A percentile compares a stretch with the other conserved stretches of the same genome.
Evolutionary conservation across 2,797 vertebrate genomes (phyloP).

Genomic region (Dromococcyx pavoninus): DNA sequence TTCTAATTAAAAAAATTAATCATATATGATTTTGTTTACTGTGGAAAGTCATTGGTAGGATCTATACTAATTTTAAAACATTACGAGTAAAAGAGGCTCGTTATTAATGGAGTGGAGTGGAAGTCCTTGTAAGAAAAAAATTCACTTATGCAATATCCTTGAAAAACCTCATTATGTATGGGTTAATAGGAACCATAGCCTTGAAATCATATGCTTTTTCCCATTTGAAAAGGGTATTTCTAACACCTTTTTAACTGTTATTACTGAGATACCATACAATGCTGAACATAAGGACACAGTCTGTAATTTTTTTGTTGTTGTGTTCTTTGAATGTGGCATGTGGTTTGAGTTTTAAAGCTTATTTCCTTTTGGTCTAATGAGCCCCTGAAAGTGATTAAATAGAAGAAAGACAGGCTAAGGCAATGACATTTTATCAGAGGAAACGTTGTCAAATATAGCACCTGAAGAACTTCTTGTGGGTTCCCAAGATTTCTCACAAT

Average conservation of each 20-base stretch:
- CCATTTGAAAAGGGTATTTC: constrained; percentile 23
- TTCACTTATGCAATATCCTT: background rate
- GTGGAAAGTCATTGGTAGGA: background rate
- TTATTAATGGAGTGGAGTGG: background rate
- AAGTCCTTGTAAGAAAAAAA: background rate
- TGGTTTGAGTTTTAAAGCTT: constrained; percentile 72
- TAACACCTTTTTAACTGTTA: constrained; percentile 14
- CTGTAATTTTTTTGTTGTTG: constrained; percentile 1
- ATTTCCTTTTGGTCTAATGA: constrained; percentile 69
- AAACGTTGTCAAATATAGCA: constrained; percentile 24
- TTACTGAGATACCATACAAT: background rate
- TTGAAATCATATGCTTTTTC: constrained; percentile 27
- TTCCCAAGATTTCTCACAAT: constrained; percentile 10
- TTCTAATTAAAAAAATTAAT: background rate
- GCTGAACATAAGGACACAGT: constrained; percentile 8
- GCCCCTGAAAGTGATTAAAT: constrained; percentile 69
- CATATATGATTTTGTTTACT: background rate
- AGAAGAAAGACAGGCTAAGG: constrained; percentile 58
- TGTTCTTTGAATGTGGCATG: constrained; percentile 48
- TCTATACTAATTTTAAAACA: background rate
- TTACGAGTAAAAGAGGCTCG: background rate
- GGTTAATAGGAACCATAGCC: constrained; percentile 8
- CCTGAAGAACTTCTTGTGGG: background rate
- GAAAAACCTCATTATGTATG: constrained; percentile 1
- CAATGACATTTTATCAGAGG: constrained; percentile 61